These are phyloP conservation scores for Glaucopsyche alexis DNA, from an alignment of 2,888 invertebrate species.

Conservation along the genomic window DNA sequence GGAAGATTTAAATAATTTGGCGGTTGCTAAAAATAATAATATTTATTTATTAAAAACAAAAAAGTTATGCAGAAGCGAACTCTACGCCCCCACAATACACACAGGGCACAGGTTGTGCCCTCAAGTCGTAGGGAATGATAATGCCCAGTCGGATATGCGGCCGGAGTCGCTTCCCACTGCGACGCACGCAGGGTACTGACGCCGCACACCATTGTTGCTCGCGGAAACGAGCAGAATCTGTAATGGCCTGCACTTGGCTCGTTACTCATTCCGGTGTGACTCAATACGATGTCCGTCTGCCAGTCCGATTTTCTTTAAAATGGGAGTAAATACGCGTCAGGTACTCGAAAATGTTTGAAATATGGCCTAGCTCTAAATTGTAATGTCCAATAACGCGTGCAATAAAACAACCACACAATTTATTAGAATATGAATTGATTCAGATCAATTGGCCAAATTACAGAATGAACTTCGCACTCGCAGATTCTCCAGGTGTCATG, in stretches of 20 bases:
- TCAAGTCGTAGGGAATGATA: constrained; percentile 31
- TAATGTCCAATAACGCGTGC: neutral
- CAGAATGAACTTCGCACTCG: neutral
- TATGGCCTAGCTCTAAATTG: neutral
- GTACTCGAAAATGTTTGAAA: neutral
- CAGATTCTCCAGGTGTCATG: neutral
- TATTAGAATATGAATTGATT: too few relatives aligned
- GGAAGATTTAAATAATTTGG: too few relatives aligned
- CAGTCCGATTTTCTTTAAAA: neutral
- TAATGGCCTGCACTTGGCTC: constrained; percentile 40
- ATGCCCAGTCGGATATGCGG: constrained; percentile 37
- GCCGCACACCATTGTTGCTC: constrained; percentile 18
- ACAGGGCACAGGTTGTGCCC: neutral
- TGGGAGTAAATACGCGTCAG: too few relatives aligned
- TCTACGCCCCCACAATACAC: neutral
- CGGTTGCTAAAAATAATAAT: too few relatives aligned
- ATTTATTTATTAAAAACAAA: too few relatives aligned
- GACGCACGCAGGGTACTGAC: constrained; percentile 28
- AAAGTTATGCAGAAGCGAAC: too few relatives aligned
- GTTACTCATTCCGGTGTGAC: constrained; percentile 42
- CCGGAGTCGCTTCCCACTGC: constrained; percentile 37
- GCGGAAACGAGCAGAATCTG: constrained; percentile 32
- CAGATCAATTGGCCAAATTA: neutral
- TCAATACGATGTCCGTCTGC: neutral
- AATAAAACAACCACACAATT: neutral